Evolutionary conservation across 2,113 vertebrate genomes (phyloP).

Genomic region (Astur gentilis): DNA sequence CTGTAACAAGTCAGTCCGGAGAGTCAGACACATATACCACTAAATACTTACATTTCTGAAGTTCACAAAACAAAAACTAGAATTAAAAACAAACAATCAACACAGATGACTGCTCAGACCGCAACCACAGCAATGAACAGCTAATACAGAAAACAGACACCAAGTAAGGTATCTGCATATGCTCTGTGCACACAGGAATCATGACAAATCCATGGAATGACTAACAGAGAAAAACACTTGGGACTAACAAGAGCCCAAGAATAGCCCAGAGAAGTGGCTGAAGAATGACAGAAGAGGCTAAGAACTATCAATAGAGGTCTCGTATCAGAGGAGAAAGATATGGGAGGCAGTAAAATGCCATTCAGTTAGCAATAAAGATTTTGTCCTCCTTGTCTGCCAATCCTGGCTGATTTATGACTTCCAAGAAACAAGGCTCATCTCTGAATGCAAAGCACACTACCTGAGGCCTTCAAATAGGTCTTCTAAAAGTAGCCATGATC

Average conservation of each 20-base stretch:
- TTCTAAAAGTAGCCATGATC: not conserved
- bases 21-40: not conserved
- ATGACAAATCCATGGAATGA: not conserved
- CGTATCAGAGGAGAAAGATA: not conserved
- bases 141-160: not conserved
- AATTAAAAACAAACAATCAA: not conserved
- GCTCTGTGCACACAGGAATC: not conserved
- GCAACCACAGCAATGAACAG: not conserved
- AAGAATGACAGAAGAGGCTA: not conserved
- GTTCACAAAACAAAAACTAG: not conserved
- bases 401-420: not conserved
- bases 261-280: not conserved
- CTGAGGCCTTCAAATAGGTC: not conserved
- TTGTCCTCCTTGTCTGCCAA: not conserved
- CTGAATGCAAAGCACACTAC: not conserved
- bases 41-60: not conserved
- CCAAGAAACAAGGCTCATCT: not conserved
- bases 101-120: not conserved
- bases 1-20: not conserved
- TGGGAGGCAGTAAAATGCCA: not conserved
- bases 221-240: not conserved
- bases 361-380: not conserved
- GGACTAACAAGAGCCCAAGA: not conserved
- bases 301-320: not conserved
- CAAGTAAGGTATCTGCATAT: not conserved